Evolutionary conservation across 2,888 invertebrate species (phyloP).

Genomic region (Ariolimax columbianus): DNA sequence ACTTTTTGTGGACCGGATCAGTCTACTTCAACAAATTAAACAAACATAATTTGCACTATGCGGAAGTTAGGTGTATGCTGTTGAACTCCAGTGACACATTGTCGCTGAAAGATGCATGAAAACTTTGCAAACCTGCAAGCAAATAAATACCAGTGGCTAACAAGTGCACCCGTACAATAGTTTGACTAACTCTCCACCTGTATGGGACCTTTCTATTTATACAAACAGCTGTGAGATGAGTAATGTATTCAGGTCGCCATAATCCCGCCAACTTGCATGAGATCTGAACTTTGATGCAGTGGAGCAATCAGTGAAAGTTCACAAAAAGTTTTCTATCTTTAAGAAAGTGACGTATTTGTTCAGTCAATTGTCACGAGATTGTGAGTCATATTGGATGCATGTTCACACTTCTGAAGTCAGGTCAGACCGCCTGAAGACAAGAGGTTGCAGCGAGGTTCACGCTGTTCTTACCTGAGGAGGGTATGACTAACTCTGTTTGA

Average conservation of each 20-base stretch:
- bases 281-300: background rate
- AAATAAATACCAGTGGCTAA: no score
- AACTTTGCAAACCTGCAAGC: background rate
- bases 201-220: background rate
- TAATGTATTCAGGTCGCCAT: background rate
- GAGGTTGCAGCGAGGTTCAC: background rate
- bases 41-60: background rate
- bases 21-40: background rate
- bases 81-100: background rate
- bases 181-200: background rate
- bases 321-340: background rate
- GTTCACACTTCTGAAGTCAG: background rate
- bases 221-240: background rate
- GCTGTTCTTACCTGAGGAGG: background rate
- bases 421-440: background rate
- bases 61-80: background rate
- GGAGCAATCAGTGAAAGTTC: background rate
- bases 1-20: background rate
- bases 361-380: background rate
- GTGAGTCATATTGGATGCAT: background rate
- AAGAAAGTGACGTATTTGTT: background rate
- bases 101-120: background rate
- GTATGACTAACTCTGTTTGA: background rate
- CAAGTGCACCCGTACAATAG: background rate
- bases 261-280: background rate